These are phyloP conservation scores for Typhlichthys eigenmanni DNA, from an alignment of 2,797 vertebrate genomes.

Conservation along the genomic window DNA sequence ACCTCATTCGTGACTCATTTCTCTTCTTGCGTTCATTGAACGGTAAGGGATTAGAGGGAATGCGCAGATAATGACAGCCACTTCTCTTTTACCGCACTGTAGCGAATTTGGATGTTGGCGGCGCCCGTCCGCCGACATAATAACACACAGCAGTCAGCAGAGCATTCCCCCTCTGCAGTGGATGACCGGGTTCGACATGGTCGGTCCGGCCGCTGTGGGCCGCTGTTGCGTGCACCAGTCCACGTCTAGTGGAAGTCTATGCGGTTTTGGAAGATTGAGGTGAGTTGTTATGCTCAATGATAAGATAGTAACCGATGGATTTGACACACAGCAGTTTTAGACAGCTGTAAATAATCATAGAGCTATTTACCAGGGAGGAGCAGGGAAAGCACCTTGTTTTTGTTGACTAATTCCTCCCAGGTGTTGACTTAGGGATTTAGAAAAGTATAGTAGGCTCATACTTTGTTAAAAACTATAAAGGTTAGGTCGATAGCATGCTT, in stretches of 20 bases:
- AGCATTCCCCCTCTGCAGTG: conserved; percentile 61
- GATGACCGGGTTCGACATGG: neutral
- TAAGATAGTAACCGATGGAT: conserved; percentile 62
- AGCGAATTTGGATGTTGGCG: neutral
- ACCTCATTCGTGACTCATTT: conserved; percentile 75
- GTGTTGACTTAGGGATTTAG: conserved; percentile 52
- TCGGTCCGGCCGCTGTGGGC: conserved; percentile 24
- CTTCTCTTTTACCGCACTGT: conserved; percentile 53
- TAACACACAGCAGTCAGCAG: conserved; percentile 33
- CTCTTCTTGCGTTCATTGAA: conserved; percentile 52
- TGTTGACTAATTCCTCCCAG: conserved; percentile 64
- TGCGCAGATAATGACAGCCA: conserved; percentile 22
- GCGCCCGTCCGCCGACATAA: neutral
- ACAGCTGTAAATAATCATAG: conserved; percentile 58
- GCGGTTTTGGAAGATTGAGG: conserved; percentile 51
- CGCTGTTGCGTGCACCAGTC: conserved; percentile 33
- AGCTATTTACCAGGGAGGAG: conserved; percentile 42
- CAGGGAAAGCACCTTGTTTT: conserved; percentile 62
- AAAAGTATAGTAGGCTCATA: conserved; percentile 40
- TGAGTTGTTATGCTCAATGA: conserved; percentile 51
- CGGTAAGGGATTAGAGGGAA: neutral
- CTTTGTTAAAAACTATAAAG: conserved; percentile 61
- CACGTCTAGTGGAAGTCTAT: neutral
- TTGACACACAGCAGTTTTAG: conserved; percentile 61
- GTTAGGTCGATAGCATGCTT: conserved; percentile 23